phyloP scores from a whole-genome alignment of 2,888 invertebrate species.

The Drepanosiphum platanoidis region DNA sequence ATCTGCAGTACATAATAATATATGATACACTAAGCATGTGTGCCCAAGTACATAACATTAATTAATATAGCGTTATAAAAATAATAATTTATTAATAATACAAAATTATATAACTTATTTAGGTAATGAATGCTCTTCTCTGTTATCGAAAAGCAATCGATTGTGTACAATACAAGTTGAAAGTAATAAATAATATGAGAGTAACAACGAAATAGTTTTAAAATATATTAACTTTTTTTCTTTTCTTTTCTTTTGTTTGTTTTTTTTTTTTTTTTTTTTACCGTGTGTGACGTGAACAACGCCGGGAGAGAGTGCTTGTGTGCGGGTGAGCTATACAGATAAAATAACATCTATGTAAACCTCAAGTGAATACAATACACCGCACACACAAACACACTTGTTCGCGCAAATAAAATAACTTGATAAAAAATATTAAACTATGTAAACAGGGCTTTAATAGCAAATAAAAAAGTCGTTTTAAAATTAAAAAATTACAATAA shows the following conservation, averaged over 20 bases:
- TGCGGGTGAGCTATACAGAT: neutral
- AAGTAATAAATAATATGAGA: neutral
- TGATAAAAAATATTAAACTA: neutral
- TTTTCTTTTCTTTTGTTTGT: no score
- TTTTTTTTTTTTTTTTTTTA: no score
- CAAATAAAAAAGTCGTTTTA: neutral
- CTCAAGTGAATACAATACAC: neutral
- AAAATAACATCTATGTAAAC: neutral
- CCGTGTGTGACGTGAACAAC: neutral
- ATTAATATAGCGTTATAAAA: neutral
- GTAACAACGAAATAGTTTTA: neutral
- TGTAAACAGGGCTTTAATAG: neutral
- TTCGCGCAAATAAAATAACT: neutral
- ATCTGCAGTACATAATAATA: neutral
- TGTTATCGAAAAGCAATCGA: neutral
- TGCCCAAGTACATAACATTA: neutral
- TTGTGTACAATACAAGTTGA: neutral
- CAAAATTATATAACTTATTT: neutral
- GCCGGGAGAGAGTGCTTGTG: neutral
- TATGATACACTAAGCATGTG: neutral
- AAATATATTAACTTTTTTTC: no score
- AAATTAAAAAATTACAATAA: neutral
- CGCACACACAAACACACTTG: neutral
- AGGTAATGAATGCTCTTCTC: neutral
- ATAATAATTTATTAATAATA: neutral